A percentile compares a stretch with the other conserved stretches of the same genome.
Conservation (phyloP, 2,113 vertebrate genomes). For the Cebidichthys violaceus region DNA sequence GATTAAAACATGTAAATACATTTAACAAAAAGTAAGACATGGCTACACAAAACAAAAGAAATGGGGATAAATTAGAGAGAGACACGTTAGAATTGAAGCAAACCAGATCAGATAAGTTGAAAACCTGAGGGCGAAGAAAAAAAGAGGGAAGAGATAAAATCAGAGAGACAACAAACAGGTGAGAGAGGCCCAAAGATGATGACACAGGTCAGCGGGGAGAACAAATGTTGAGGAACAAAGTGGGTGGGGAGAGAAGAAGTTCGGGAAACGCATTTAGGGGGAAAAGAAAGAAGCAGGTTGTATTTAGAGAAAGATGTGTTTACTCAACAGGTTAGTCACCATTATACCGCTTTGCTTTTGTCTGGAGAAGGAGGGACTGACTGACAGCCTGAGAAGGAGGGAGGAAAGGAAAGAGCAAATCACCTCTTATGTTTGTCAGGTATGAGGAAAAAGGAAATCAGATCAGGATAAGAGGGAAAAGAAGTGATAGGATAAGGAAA, state of each 20-base stretch:
- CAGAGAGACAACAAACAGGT: conserved; percentile 61
- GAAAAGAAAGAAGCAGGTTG: conserved; percentile 65
- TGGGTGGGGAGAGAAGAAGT: conserved; percentile 53
- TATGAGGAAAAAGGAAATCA: conserved; percentile 65
- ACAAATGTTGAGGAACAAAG: conserved; percentile 66
- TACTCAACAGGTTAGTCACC: conserved; percentile 81
- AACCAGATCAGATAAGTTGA: conserved; percentile 30
- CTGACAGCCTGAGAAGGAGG: conserved; percentile 62
- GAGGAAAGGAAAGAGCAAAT: conserved; percentile 43
- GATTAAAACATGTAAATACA: background rate
- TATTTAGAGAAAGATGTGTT: conserved; percentile 76
- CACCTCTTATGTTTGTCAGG: conserved; percentile 63
- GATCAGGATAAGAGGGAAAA: conserved; percentile 40
- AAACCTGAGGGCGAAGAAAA: conserved; percentile 33
- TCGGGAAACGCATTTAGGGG: conserved; percentile 64
- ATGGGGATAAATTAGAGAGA: background rate
- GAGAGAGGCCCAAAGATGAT: conserved; percentile 55
- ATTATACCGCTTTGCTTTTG: conserved; percentile 74
- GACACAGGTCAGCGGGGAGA: conserved; percentile 66
- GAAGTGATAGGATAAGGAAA: conserved; percentile 21
- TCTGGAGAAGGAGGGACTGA: conserved; percentile 72
- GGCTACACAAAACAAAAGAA: background rate
- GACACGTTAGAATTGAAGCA: background rate
- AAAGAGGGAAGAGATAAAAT: conserved; percentile 53
- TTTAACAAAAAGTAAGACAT: background rate